phyloP scores from a whole-genome alignment of 1,140 invertebrate species.

The Charaxes varanes region DNA sequence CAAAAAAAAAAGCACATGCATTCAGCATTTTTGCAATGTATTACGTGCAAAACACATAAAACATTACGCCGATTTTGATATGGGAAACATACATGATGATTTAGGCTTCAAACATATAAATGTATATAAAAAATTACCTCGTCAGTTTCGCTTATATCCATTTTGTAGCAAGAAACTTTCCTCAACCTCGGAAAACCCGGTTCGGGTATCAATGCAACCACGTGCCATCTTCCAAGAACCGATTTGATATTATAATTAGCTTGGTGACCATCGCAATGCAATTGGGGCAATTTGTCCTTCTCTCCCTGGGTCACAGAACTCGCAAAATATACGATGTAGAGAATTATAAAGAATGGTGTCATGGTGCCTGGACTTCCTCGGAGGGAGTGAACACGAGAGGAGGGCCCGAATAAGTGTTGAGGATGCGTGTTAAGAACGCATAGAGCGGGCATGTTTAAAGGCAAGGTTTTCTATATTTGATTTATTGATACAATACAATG shows the following conservation, averaged over 20 bases:
- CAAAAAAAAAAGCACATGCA: too few species aligned
- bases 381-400: slow-evolving; percentile 13
- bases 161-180: slow-evolving; percentile 39
- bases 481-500: too few species aligned
- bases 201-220: slow-evolving; percentile 51
- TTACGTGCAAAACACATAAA: too few species aligned
- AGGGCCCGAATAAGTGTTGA: slow-evolving; percentile 1
- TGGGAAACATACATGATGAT: too few species aligned
- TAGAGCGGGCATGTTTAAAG: slow-evolving; percentile 4
- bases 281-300: slow-evolving; percentile 1
- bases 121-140: slow-evolving; percentile 37
- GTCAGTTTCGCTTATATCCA: slow-evolving; percentile 58
- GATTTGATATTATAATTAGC: slow-evolving; percentile 44
- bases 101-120: too few species aligned
- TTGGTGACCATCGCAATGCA: slow-evolving; percentile 35
- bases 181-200: slow-evolving; percentile 37
- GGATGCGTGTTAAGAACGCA: neutral
- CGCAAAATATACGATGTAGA: slow-evolving; percentile 15
- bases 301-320: slow-evolving; percentile 2
- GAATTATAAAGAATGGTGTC: slow-evolving; percentile 13
- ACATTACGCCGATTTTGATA: too few species aligned
- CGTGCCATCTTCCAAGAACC: slow-evolving; percentile 45
- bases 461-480: too few species aligned
- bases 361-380: slow-evolving; percentile 10
- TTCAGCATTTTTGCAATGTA: too few species aligned